phyloP scores from a whole-genome alignment of 2,888 invertebrate genomes.

The Pseudococcus longispinus region DNA sequence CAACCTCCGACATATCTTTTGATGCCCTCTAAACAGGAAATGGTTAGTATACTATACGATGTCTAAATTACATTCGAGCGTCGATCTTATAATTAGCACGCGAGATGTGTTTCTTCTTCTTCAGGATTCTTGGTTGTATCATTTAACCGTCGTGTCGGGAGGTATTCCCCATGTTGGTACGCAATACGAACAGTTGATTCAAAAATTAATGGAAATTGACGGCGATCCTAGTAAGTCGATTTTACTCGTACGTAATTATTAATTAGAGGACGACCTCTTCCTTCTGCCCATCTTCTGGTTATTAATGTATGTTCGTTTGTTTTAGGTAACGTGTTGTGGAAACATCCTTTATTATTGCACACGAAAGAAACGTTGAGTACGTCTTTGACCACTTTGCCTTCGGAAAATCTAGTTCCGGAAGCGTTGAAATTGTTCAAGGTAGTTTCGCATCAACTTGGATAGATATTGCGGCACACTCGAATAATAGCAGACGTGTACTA shows the following conservation, averaged over 20 bases:
- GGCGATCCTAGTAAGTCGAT: slow-evolving; percentile 81
- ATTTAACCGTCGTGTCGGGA: slow-evolving; percentile 87
- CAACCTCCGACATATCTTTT: slow-evolving; percentile 92
- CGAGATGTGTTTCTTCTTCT: not conserved
- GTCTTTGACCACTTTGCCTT: slow-evolving; percentile 88
- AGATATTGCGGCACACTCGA: no score
- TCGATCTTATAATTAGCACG: not conserved
- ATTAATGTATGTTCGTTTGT: not conserved
- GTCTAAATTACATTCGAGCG: not conserved
- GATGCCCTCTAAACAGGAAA: slow-evolving; percentile 90
- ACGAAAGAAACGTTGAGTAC: slow-evolving; percentile 89
- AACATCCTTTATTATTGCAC: slow-evolving; percentile 88
- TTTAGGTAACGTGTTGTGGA: slow-evolving; percentile 88
- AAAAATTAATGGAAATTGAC: slow-evolving; percentile 95
- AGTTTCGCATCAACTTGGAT: not conserved
- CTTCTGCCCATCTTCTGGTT: not conserved
- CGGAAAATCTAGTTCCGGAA: slow-evolving; percentile 86
- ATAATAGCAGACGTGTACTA: no score
- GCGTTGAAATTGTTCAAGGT: slow-evolving; percentile 94
- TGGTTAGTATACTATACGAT: slow-evolving; percentile 66
- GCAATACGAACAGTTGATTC: slow-evolving; percentile 93
- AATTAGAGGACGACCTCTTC: no score
- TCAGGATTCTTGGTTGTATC: slow-evolving; percentile 70
- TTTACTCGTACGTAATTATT: not conserved
- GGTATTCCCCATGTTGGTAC: slow-evolving; percentile 91